Conservation (phyloP, 2,113 vertebrate genomes). For the Melanerpes aurifrons region DNA sequence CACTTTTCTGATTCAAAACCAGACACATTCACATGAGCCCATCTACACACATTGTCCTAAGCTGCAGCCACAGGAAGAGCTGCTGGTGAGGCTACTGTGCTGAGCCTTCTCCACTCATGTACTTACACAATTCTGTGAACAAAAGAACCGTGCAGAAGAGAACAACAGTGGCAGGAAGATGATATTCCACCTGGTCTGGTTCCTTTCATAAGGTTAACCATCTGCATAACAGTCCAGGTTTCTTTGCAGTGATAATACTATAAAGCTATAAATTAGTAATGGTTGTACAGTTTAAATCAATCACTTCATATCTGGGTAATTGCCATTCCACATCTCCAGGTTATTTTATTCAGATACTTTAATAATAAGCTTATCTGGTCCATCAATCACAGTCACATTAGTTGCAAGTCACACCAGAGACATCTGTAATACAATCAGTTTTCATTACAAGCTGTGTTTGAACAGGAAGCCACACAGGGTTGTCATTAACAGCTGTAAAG, state of each 20-base stretch:
- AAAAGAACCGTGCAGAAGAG: rapidly evolving
- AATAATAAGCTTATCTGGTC: background rate
- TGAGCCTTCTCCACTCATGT: rapidly evolving
- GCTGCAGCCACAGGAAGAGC: background rate
- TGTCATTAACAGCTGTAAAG: background rate
- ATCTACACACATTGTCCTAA: rapidly evolving
- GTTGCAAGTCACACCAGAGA: background rate
- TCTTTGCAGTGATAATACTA: background rate
- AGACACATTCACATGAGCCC: background rate
- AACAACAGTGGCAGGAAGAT: background rate
- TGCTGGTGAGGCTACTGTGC: rapidly evolving
- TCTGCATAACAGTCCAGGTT: background rate
- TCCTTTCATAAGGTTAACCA: background rate
- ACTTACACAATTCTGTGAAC: background rate
- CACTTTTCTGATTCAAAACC: background rate
- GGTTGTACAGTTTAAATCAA: background rate
- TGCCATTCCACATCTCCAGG: background rate
- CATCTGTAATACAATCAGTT: background rate
- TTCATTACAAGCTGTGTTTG: background rate
- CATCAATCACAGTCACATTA: background rate
- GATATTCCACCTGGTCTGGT: background rate
- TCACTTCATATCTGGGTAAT: background rate
- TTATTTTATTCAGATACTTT: constrained; percentile 17
- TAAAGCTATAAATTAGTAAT: background rate
- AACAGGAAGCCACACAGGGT: background rate